Percentiles rank a stretch among this genome's conserved stretches.
These are phyloP conservation scores for Pseudomyrmex dendroicus DNA, from an alignment of 1,140 invertebrate genomes.

Conservation along the genomic window DNA sequence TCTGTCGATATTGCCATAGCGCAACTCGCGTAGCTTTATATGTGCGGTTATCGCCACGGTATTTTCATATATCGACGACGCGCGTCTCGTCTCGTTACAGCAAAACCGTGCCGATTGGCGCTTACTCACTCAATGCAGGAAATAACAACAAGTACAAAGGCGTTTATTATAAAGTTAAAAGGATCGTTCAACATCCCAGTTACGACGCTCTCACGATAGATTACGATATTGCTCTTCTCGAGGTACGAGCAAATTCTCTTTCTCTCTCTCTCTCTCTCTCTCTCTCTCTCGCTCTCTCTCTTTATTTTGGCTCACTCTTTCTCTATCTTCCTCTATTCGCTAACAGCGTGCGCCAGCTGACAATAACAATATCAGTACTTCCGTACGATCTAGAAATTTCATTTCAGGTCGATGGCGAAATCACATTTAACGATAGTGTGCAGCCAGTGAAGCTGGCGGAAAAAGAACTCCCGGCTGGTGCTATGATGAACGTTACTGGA, in stretches of 20 bases:
- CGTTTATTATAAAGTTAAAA: constrained; percentile 33
- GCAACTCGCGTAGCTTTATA: not conserved
- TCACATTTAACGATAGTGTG: constrained; percentile 66
- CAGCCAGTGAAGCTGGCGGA: constrained; percentile 57
- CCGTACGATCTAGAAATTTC: constrained; percentile 36
- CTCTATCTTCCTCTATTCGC: constrained; percentile 14
- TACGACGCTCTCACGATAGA: constrained; percentile 68
- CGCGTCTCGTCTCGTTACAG: constrained; percentile 35
- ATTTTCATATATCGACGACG: constrained; percentile 13
- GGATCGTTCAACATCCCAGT: constrained; percentile 65
- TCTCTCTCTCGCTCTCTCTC: not conserved
- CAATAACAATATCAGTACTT: constrained; percentile 57
- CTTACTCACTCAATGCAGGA: constrained; percentile 40
- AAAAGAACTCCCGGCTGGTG: constrained; percentile 68
- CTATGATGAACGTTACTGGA: constrained; percentile 84
- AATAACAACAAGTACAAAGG: constrained; percentile 52
- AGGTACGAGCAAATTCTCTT: constrained; percentile 63
- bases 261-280: not conserved
- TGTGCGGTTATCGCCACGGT: not conserved
- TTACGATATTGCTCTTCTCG: constrained; percentile 75
- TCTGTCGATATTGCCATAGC: constrained; percentile 31
- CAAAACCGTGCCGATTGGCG: not conserved
- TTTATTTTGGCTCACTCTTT: not conserved
- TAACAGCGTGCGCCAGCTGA: constrained; percentile 45
- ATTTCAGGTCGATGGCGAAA: constrained; percentile 54